Evolutionary conservation across 1,140 invertebrate genomes (phyloP).

Genomic region (Drosophila oshimai): DNA sequence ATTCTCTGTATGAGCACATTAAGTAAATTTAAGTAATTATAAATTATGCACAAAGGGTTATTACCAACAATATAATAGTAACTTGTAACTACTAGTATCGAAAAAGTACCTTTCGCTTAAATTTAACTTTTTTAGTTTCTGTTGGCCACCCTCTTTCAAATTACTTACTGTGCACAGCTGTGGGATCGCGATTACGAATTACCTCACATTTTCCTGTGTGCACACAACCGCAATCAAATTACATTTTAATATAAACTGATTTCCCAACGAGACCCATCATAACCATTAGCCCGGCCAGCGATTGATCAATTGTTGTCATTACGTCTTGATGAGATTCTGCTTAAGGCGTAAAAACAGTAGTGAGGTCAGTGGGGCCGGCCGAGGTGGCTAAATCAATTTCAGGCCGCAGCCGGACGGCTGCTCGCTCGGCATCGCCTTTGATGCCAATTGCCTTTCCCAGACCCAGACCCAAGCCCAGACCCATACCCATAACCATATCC

Average conservation of each 20-base stretch:
- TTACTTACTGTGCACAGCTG: neutral
- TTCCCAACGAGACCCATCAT: slow-evolving; percentile 46
- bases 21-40: too few relatives aligned
- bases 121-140: too few relatives aligned
- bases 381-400: slow-evolving; percentile 81
- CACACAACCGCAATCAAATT: slow-evolving; percentile 57
- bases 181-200: neutral
- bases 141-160: neutral
- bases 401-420: slow-evolving; percentile 38
- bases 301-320: slow-evolving; percentile 80
- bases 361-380: slow-evolving; percentile 66
- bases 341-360: slow-evolving; percentile 83
- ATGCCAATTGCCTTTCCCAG: slow-evolving; percentile 51
- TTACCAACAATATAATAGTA: too few relatives aligned
- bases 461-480: neutral
- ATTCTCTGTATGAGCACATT: too few relatives aligned
- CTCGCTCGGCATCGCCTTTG: slow-evolving; percentile 47
- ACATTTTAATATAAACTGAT: slow-evolving; percentile 71
- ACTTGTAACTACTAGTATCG: too few relatives aligned
- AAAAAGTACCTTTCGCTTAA: too few relatives aligned
- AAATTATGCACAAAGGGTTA: too few relatives aligned
- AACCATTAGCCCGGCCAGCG: slow-evolving; percentile 41
- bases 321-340: slow-evolving; percentile 81
- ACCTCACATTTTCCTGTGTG: neutral
- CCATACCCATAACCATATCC: neutral